Percentiles rank a stretch among this genome's conserved stretches.
phyloP scores from a whole-genome alignment of 2,797 vertebrate species.

The Macroramphosus scolopax region DNA sequence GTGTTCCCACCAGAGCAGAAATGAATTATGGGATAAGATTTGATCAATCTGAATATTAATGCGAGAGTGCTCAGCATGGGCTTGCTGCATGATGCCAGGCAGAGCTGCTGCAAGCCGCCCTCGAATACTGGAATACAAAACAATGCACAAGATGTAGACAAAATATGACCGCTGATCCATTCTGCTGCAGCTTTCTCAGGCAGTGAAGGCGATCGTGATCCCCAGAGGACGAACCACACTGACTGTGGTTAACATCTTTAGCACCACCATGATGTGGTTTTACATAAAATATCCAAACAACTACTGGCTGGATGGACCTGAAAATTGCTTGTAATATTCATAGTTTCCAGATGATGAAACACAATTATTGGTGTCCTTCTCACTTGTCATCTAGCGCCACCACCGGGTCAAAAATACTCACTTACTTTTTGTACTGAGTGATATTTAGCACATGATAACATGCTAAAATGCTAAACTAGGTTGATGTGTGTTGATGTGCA shows the following conservation, averaged over 20 bases:
- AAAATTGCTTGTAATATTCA: no score
- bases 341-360: no score
- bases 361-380: no score
- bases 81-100: conserved; percentile 24
- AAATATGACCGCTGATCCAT: conserved; percentile 11
- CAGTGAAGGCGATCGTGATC: neutral
- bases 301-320: no score
- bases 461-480: no score
- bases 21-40: conserved; percentile 57
- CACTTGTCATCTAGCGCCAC: no score
- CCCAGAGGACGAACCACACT: conserved; percentile 9
- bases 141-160: conserved; percentile 9
- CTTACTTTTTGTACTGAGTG: no score
- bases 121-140: conserved; percentile 25
- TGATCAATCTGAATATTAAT: conserved; percentile 72
- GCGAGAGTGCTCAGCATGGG: conserved; percentile 45
- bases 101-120: conserved; percentile 22
- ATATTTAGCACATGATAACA: no score
- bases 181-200: conserved; percentile 1
- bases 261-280: no score
- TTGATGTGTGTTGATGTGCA: no score
- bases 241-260: neutral
- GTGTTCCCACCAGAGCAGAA: conserved; percentile 63
- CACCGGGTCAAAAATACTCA: no score
- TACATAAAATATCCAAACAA: no score